Base-by-base conservation (phyloP, 2,888 invertebrate species). In the Yponomeuta sedellus region DNA sequence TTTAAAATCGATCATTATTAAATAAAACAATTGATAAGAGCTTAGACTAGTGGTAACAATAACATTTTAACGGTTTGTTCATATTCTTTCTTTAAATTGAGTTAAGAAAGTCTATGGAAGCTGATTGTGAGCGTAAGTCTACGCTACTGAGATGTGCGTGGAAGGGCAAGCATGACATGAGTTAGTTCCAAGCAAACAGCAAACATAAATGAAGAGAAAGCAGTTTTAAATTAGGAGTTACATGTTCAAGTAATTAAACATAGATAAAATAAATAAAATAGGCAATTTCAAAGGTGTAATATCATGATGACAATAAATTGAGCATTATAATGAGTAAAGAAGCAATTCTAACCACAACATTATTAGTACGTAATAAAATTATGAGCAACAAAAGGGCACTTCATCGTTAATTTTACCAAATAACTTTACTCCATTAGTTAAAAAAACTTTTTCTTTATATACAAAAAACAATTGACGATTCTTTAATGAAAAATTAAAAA, bases 41-140 rank as follows among this genome's bases (percentile, higher is more conserved):
- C 89, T 88, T 86, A 89, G 78, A 82, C 89, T 91, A 91, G 82
- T 91, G 90, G 90, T 91, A 91, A 91, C 91, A 88, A 88, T 84
- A 87, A 88, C 83, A 86, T 85, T 83, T 80, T 70, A 83, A 81
- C 75, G 72, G 78, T 76, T 78, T 77, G 73, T 75, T 78, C 72
- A 72, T 77, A 81, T 78, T 39, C 25, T 64, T 52, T 52, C 44
- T 64, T 11, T 75, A 70, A 75, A 77, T 76, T 75, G 72, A 73
- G 70, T 52, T 52, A 52, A 52, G 44, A 52, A 75, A 77, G 72
- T 67, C 72, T 70, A 73, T 34, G 62, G 34, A 39, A 62, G 39
- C 34, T 62, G 25, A 62, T 52, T 12, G 44, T 34, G 16, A 52
- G 44, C 44, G 39, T 39, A 34, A 16, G 62, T 28, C 28, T 16